Percentiles rank a stretch among this genome's conserved stretches.
Evolutionary conservation across 2,797 vertebrate species (phyloP).

Genomic region (Scolopax bukidnonensis): DNA sequence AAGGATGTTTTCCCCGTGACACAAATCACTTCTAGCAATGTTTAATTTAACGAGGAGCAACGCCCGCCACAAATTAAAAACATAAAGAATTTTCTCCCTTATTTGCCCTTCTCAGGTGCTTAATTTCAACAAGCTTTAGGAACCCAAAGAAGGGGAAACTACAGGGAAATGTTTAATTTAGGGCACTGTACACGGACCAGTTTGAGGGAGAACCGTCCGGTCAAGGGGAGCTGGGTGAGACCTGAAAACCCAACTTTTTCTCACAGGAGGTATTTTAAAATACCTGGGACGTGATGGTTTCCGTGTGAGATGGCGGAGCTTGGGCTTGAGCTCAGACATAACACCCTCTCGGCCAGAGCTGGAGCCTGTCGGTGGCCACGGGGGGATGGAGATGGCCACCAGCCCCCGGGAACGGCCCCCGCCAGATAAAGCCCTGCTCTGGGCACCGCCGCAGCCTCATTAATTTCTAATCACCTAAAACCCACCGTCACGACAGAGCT

Average conservation of each 20-base stretch:
- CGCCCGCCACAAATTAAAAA: neutral
- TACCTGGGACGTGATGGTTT: neutral
- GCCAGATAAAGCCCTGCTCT: too few species aligned
- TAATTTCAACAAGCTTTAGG: neutral
- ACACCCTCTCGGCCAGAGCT: accelerated
- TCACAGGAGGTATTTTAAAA: neutral
- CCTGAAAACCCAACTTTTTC: accelerated
- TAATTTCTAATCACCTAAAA: neutral
- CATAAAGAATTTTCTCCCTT: neutral
- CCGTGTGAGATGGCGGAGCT: accelerated
- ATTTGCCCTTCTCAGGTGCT: neutral
- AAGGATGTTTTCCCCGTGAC: neutral
- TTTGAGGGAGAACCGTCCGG: neutral
- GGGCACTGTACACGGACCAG: accelerated
- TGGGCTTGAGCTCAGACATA: accelerated
- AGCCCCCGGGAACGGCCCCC: too few species aligned
- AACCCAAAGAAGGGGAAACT: neutral
- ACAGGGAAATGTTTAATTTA: neutral
- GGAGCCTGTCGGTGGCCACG: neutral
- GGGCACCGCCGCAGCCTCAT: neutral
- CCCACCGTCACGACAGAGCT: neutral
- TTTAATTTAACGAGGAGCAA: neutral
- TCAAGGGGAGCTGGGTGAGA: neutral
- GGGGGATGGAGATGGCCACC: too few species aligned
- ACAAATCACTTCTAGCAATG: neutral